Percentiles rank a stretch among this genome's conserved stretches.
Conservation (phyloP, 2,113 vertebrate species). For the Eira barbara region DNA sequence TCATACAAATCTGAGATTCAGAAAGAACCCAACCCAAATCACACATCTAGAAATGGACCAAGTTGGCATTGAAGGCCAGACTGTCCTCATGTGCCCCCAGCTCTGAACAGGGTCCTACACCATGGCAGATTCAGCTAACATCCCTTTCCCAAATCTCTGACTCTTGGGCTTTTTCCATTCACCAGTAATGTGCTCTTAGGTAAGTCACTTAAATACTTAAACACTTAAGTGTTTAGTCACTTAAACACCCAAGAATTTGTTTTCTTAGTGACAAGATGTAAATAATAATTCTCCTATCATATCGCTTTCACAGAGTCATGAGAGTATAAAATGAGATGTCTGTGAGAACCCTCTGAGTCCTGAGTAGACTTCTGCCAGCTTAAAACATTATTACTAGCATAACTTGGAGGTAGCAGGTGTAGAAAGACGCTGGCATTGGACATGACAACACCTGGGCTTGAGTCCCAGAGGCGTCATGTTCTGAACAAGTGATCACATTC, state of each 20-base stretch:
- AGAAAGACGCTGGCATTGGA: not conserved
- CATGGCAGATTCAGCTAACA: not conserved
- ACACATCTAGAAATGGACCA: not conserved
- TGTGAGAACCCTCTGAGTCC: not conserved
- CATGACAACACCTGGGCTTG: not conserved
- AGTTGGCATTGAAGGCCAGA: not conserved
- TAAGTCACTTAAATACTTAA: slow-evolving; percentile 9
- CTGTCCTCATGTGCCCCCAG: not conserved
- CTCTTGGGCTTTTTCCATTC: not conserved
- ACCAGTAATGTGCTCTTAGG: not conserved
- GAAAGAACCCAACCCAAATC: not conserved
- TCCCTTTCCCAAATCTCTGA: not conserved
- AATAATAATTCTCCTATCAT: not conserved
- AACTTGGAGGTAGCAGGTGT: not conserved
- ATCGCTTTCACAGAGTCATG: not conserved
- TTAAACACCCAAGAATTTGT: not conserved
- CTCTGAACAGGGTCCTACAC: not conserved
- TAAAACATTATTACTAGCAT: not conserved
- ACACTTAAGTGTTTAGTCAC: too few relatives aligned
- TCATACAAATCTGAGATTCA: not conserved
- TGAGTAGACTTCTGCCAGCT: not conserved
- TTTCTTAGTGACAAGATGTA: not conserved
- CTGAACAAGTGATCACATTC: not conserved
- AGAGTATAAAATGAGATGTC: not conserved
- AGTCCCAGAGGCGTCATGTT: not conserved